Conservation (phyloP, 2,888 invertebrate species). For the Drepana falcataria region DNA sequence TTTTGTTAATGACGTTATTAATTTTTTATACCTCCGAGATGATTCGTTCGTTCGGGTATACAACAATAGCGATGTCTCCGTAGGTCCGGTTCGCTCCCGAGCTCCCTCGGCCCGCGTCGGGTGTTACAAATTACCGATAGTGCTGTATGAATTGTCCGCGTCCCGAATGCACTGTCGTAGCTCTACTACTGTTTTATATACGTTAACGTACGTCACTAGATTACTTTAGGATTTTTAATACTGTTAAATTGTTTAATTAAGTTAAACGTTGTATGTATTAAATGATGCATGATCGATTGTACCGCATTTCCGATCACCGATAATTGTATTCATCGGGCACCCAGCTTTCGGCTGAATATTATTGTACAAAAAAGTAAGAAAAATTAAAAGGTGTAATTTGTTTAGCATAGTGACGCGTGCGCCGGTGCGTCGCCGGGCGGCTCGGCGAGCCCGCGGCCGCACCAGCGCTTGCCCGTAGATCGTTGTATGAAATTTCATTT, state of each 20-base stretch:
- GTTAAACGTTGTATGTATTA: slow-evolving; percentile 74
- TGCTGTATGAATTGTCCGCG: slow-evolving; percentile 41
- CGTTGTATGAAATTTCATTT: slow-evolving; percentile 67
- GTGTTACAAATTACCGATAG: slow-evolving; percentile 35
- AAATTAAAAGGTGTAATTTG: slow-evolving; percentile 61
- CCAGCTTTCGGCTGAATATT: slow-evolving; percentile 69
- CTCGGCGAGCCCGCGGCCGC: slow-evolving; percentile 13
- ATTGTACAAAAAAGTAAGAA: slow-evolving; percentile 73
- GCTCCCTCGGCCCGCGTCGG: slow-evolving; percentile 24
- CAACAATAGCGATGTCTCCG: slow-evolving; percentile 23
- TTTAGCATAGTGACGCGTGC: slow-evolving; percentile 43
- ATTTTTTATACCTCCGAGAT: slow-evolving; percentile 63
- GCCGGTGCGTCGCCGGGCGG: slow-evolving; percentile 24
- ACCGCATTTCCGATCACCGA: slow-evolving; percentile 66
- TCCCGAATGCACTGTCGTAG: slow-evolving; percentile 53
- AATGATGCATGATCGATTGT: slow-evolving; percentile 66
- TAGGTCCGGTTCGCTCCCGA: slow-evolving; percentile 38
- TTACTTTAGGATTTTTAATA: slow-evolving; percentile 74
- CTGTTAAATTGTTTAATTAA: slow-evolving; percentile 76
- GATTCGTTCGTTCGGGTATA: slow-evolving; percentile 48
- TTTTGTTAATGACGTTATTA: slow-evolving; percentile 73
- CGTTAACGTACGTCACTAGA: slow-evolving; percentile 66
- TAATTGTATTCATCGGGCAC: slow-evolving; percentile 64
- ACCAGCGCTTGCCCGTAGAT: slow-evolving; percentile 50
- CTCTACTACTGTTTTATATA: slow-evolving; percentile 62